Base-by-base conservation (phyloP, 2,888 invertebrate species). In the Nebria brevicollis region DNA sequence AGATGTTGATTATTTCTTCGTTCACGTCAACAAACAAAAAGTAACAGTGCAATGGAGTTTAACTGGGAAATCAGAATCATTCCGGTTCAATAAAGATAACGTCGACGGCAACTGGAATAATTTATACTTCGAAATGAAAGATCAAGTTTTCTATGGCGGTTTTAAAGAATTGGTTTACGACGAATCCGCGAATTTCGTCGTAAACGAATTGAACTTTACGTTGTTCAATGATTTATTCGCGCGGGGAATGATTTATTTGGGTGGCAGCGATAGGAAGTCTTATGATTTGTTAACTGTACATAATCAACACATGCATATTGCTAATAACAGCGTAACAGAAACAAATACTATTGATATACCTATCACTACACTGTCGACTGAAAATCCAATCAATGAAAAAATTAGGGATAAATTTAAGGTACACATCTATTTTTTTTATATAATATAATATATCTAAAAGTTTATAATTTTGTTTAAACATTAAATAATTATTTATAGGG, bases 41-140 rank as follows among this genome's bases (percentile, higher is more conserved):
- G 93, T 95, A 34, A 92, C 94, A 1, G 90, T 95, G 76, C 92
- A 93, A 84, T 96, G 94, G 94, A 91, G 90, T 83, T 89, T 93
- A 83, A 90, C 90, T 74, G 86, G 86, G 11, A 87, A 86, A 15
- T 87, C 89, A 2, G 89, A 90, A 80, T 90, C 89, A 0, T 88
- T 90, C 72, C 89, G 91, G 4, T 93, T 94, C 83, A 91, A 91
- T 68, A 93, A 91, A 87, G 91, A 91, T 78, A 90, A 91, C 85
- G 90, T 91, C 0, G 92, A 93, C 83, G 93, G 92, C 4, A 92
- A 93, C 83, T 94, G 94, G 94, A 91, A 93, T 83, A 92, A 93
- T 75, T 90, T 95, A 75, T 89, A 92, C 73, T 87, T 94, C 25
- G 89, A 90, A 82, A 89, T 92, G 26, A 91, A 90, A 82, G 90